Base-by-base conservation (phyloP, 2,797 vertebrate species). In the Paramormyrops hopkinsi region DNA sequence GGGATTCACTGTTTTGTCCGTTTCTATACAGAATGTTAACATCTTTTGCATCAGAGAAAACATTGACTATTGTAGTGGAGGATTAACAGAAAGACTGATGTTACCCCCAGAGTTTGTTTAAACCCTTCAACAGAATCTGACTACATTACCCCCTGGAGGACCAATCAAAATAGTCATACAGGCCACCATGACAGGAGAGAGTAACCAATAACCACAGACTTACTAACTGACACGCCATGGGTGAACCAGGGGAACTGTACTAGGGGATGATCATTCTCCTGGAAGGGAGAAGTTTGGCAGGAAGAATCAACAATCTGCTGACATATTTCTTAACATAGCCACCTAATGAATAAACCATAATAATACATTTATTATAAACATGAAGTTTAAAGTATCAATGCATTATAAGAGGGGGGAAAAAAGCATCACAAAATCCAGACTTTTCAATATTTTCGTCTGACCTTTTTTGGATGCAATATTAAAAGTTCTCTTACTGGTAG, bases 111-210 rank as follows among this genome's bases (percentile, higher is more conserved):
- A 69, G 62, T 69, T 29, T 33, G 62, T 33, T 69, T 33, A 29
- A 69, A 33, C 25, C 22, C 62, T n/a, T 69, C 25, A 33, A 29
- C 11, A 65, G 53, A 88, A 89, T 90, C 88, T 89, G 88, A 90
- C 90, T 87, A 89, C 88, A 91, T 41, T 37, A 54, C 73, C 89
- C 88, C 56, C 69, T 8, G 46, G n/a, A 48, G 87, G 76, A 76
- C 84, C 85, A 87, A 56, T 87, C 25, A 56, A 11, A 54, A 14
- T 59, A 33, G 7, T 5, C 25, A 59, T 37, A 37, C 17, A 37
- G 53, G 53, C 19, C 29, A 56, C 29, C 1, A 2, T n/a, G 29
- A 8, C 86, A 41, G 86, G n/a, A 44, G 12, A n/a, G 25, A 76
- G 59, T 46, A n/a, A 14, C n/a, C 69, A 88, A 22, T 51, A 25